Base-by-base conservation (phyloP, 2,888 invertebrate species). In the Eilema depressum region DNA sequence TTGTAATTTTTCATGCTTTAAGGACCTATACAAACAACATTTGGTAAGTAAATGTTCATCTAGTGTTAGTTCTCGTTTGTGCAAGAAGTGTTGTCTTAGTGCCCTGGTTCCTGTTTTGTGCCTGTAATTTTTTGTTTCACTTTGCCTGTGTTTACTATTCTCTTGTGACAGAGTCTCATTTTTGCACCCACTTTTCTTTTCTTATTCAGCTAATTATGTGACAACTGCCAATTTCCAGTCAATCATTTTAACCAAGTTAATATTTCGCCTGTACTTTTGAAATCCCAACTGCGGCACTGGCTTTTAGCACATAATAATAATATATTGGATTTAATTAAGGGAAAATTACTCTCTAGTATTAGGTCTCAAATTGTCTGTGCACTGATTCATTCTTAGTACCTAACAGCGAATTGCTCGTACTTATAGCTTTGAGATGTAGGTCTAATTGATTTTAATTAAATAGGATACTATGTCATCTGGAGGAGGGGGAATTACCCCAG, bases 401-500 rank as follows among this genome's bases (percentile, higher is more conserved):
- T n/a, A n/a, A n/a, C 59, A 59, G 14, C 5, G 17, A 14, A 26
- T 59, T 25, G 11, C 25, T 57, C 25, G 25, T 3, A 14, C 12
- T 26, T 25, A 23, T 12, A 25, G 10, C 4, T 14, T 25, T 14
- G 26, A 26, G 7, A 26, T 1, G 28, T 7, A 5, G 14, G 12
- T 17, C 1, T 30, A 11, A 53, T 8, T 33, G 17, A 33, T 63
- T 41, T 10, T 59, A 17, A 33, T 66, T 17, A 1, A 41, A 65
- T 81, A 97, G 97, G 97, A 97, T 85, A 96, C 97, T 4, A 94
- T 96, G 80, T 92, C 96, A 1, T 91, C 96, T 0, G 96, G 96
- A 25, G 96, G 96, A 3, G 96, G 95, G 0, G 96, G 96, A 7
- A 96, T 96, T 75, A 97, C 98, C 0, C 96, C 98, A 0, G 98